phyloP scores from a whole-genome alignment of 2,113 vertebrate genomes.

The Pseudopipra pipra region DNA sequence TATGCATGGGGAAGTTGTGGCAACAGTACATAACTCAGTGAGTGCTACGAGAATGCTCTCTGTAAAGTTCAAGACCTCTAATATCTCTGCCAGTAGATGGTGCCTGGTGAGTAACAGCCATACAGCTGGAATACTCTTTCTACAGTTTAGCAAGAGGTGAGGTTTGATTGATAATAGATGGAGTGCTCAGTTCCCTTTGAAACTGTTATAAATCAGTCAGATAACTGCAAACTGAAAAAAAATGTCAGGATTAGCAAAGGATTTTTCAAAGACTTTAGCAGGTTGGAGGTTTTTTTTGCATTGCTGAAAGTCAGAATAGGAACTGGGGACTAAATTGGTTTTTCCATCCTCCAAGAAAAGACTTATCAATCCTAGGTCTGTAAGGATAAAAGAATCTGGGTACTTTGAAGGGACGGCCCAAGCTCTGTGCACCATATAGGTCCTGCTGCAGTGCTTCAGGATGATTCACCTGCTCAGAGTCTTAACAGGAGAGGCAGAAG shows the following conservation, averaged over 20 bases:
- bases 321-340: background rate
- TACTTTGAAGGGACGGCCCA: background rate
- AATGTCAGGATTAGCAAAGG: background rate
- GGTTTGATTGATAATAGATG: constrained; percentile 9
- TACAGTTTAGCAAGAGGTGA: background rate
- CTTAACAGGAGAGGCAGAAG: background rate
- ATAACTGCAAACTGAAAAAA: background rate
- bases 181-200: background rate
- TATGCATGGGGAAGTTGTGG: background rate
- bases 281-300: background rate
- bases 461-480: background rate
- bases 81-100: background rate
- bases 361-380: rapidly evolving
- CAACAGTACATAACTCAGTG: background rate
- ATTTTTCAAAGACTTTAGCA: background rate
- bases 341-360: background rate
- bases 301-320: background rate
- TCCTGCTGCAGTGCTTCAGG: background rate
- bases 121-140: background rate
- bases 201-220: constrained; percentile 12
- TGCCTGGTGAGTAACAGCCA: background rate
- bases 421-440: background rate
- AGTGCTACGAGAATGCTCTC: background rate
- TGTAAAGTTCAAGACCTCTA: constrained; percentile 10
- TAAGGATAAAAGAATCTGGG: background rate